phyloP scores from a whole-genome alignment of 2,888 invertebrate genomes.

The Acronicta aceris region DNA sequence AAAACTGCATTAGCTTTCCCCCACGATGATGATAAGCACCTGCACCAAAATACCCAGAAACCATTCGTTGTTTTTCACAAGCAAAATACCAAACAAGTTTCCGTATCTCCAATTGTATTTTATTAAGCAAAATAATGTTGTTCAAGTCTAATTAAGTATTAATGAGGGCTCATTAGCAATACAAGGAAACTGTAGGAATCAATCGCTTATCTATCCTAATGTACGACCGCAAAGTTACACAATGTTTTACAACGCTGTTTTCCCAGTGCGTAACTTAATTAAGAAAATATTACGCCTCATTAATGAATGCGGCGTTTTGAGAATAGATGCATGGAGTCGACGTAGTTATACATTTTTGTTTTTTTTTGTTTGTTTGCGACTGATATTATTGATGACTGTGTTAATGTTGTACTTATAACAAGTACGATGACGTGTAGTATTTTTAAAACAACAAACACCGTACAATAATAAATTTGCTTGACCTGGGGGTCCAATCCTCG shows the following conservation, averaged over 20 bases:
- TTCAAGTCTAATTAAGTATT: slow-evolving; percentile 56
- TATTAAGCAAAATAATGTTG: slow-evolving; percentile 43
- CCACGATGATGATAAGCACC: no score
- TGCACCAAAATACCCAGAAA: slow-evolving; percentile 3
- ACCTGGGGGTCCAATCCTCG: no score
- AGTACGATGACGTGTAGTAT: no score
- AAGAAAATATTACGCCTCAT: slow-evolving; percentile 68
- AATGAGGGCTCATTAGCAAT: slow-evolving; percentile 59
- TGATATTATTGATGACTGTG: no score
- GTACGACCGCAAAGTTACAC: slow-evolving; percentile 54
- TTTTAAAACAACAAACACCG: no score
- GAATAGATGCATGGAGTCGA: slow-evolving; percentile 24
- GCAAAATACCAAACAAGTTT: slow-evolving; percentile 20
- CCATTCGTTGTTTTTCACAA: slow-evolving; percentile 1
- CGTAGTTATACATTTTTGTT: background rate
- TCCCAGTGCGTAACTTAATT: slow-evolving; percentile 62
- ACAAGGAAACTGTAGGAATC: slow-evolving; percentile 60
- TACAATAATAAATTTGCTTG: no score
- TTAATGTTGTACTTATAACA: no score
- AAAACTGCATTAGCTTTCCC: no score
- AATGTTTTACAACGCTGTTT: slow-evolving; percentile 54
- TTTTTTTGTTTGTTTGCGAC: no score
- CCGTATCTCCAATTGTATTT: slow-evolving; percentile 22
- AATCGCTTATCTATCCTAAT: slow-evolving; percentile 59
- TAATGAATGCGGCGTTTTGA: slow-evolving; percentile 46